Evolutionary conservation across 2,888 invertebrate species (phyloP).

Genomic region (Torymus tubicola): DNA sequence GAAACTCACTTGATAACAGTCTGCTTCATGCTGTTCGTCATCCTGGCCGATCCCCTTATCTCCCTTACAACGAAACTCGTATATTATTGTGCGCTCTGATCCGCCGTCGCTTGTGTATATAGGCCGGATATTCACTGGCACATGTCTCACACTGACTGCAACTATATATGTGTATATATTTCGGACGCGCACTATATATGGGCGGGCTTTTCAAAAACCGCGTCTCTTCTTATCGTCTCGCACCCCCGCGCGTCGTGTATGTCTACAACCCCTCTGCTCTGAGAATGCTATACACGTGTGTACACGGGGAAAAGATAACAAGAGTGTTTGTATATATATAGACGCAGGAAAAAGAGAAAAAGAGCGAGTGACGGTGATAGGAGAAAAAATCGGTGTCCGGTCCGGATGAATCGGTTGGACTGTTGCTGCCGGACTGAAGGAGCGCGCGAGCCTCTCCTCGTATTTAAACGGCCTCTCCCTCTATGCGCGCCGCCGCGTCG

Average conservation of each 20-base stretch:
- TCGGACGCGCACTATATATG: background rate
- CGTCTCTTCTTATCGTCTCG: no score
- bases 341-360: background rate
- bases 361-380: background rate
- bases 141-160: slow-evolving; percentile 33
- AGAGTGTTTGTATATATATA: no score
- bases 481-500: slow-evolving; percentile 58
- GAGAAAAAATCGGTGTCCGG: slow-evolving; percentile 24
- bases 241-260: no score
- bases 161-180: background rate
- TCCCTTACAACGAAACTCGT: no score
- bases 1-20: slow-evolving; percentile 79
- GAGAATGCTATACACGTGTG: no score
- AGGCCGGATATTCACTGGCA: slow-evolving; percentile 25
- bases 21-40: slow-evolving; percentile 79
- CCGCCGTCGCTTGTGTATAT: no score
- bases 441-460: slow-evolving; percentile 73
- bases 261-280: no score
- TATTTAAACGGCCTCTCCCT: slow-evolving; percentile 75
- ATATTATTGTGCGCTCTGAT: no score
- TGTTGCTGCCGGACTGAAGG: slow-evolving; percentile 74
- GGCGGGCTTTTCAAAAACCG: slow-evolving; percentile 17
- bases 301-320: background rate
- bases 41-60: slow-evolving; percentile 60
- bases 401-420: slow-evolving; percentile 59